Conservation (phyloP, 1,140 invertebrate species). For the Thaumetopoea pityocampa region DNA sequence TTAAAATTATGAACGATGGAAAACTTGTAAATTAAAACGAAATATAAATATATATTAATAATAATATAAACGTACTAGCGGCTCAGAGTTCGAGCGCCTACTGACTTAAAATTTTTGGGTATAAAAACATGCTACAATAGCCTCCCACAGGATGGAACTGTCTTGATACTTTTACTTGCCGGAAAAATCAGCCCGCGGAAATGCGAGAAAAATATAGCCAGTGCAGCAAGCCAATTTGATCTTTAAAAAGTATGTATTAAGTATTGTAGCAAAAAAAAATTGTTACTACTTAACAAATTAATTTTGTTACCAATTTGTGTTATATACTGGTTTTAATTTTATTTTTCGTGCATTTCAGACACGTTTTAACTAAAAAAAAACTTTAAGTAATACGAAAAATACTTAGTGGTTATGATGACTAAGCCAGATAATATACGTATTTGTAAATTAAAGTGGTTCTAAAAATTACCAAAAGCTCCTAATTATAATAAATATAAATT, state of each 20-base stretch:
- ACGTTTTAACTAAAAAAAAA: too few species aligned
- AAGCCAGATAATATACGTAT: too few species aligned
- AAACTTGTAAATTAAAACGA: conserved; percentile 76
- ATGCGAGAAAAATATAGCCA: conserved; percentile 8
- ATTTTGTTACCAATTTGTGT: too few species aligned
- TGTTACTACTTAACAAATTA: too few species aligned
- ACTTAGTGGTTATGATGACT: too few species aligned
- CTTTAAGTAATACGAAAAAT: too few species aligned
- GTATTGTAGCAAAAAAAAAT: too few species aligned
- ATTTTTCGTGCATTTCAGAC: too few species aligned
- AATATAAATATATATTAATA: conserved; percentile 76
- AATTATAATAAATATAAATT: too few species aligned
- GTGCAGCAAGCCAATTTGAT: conserved; percentile 2
- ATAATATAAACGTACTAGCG: conserved; percentile 72
- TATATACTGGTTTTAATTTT: too few species aligned
- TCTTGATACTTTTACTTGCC: conserved; percentile 56
- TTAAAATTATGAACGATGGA: conserved; percentile 74
- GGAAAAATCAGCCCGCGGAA: conserved; percentile 18
- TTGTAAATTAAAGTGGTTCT: too few species aligned
- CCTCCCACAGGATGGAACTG: conserved; percentile 43
- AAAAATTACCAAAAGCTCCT: too few species aligned
- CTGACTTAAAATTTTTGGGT: conserved; percentile 76
- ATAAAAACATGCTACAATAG: conserved; percentile 76
- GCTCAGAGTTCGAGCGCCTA: conserved; percentile 73
- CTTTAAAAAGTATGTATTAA: conserved; percentile 6